phyloP scores from a whole-genome alignment of 2,888 invertebrate genomes.

The Chloroclystis v-ata region DNA sequence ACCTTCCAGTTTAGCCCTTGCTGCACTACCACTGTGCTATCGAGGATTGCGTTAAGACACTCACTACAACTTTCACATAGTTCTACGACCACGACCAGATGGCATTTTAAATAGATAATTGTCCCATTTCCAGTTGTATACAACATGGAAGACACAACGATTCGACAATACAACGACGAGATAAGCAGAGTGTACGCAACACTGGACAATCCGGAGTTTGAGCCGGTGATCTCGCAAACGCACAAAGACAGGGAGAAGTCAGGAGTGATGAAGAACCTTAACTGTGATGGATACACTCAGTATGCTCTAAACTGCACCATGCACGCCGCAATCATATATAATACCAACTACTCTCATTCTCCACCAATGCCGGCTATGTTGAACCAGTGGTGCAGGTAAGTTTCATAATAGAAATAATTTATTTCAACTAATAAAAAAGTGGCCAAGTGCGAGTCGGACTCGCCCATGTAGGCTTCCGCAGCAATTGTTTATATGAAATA shows the following conservation, averaged over 20 bases:
- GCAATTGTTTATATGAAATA: too few relatives aligned
- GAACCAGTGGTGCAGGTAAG: slow-evolving; percentile 57
- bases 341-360: slow-evolving; percentile 48
- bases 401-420: slow-evolving; percentile 18
- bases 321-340: slow-evolving; percentile 53
- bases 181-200: not conserved
- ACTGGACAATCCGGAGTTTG: slow-evolving; percentile 42
- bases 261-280: slow-evolving; percentile 38
- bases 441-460: too few relatives aligned
- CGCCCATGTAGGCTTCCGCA: too few relatives aligned
- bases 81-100: too few relatives aligned
- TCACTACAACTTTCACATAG: too few relatives aligned
- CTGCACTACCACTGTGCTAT: too few relatives aligned
- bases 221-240: too few relatives aligned
- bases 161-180: not conserved
- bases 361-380: slow-evolving; percentile 57
- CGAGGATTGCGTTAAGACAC: too few relatives aligned
- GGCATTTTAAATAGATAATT: too few relatives aligned
- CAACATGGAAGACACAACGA: slow-evolving; percentile 37
- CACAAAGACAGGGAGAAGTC: slow-evolving; percentile 30
- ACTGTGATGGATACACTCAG: slow-evolving; percentile 51
- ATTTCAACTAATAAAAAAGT: too few relatives aligned
- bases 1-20: too few relatives aligned
- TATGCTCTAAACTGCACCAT: slow-evolving; percentile 55
- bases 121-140: slow-evolving; percentile 29